Evolutionary conservation across 2,888 invertebrate species (phyloP), one percentile per base, ranked within the genome.

Genomic region (Microdon myrmicae): DNA sequence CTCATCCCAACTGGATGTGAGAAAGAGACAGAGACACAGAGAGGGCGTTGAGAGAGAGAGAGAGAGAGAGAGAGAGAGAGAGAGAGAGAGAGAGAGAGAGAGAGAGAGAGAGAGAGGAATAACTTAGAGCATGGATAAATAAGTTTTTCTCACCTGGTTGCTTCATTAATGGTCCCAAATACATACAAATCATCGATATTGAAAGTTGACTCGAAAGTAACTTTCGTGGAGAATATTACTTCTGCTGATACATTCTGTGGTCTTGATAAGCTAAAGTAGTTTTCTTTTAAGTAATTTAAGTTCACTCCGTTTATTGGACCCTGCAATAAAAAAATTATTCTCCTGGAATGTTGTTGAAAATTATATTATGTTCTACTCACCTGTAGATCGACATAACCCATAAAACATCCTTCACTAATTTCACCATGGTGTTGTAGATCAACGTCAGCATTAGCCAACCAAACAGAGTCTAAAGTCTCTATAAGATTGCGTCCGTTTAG

Each of bases 221-320:
- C 73, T 29, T 74, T 73, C 64, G 78, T 76, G 4, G 76, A 67
- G 66, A 86, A 82, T 23, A 74, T 69, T 56, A 84, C 74, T 34
- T 74, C 72, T 6, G 79, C 78, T 3, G 72, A 68, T 20, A 85
- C 74, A 9, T 71, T 74, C 76, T 85, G 85, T 16, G 79, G 70
- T 45, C 74, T 77, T 3, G 81, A 76, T 69, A 81, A 82, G 69
- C 84, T 84, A 34, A 86, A 79, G 60, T 84, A 84, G 69, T 82
- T 81, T 9, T 80, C 69, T 10, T 77, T 74, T 28, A 86, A 69
- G 68, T 79, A 74, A 4, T 76, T 72, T 38, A 86, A 70, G 67
- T 82, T 73, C 7, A 82, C 74, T 16, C 80, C 81, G 68, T 82
- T 82, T 1, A 85, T 67, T 3, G 71, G 73, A 14, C 83, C 83